These are phyloP conservation scores for Ibycter americanus DNA, from an alignment of 2,797 vertebrate species.

Conservation along the genomic window DNA sequence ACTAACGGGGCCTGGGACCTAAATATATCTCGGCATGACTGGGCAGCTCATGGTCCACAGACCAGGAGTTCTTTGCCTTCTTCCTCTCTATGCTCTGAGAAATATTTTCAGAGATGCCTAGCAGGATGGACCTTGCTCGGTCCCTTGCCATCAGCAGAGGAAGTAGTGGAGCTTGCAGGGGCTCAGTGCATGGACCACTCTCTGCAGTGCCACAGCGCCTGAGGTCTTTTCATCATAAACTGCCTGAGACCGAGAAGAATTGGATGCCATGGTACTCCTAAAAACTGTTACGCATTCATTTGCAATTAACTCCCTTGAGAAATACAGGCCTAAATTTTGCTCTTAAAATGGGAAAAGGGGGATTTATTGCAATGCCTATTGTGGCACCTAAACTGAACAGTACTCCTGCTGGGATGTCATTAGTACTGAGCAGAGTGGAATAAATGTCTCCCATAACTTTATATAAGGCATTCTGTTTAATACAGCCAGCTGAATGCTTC, in stretches of 20 bases:
- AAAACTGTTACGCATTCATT: not conserved
- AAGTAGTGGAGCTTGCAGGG: not conserved
- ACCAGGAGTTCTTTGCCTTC: not conserved
- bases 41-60: not conserved
- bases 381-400: not conserved
- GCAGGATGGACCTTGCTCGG: not conserved
- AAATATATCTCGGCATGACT: not conserved
- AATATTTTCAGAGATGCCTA: not conserved
- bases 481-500: not conserved
- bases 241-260: not conserved
- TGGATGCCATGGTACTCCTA: not conserved
- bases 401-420: not conserved
- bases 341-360: not conserved
- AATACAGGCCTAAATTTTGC: not conserved
- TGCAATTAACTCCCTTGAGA: not conserved
- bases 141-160: not conserved
- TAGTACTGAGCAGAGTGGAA: not conserved
- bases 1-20: not conserved
- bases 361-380: not conserved
- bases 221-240: not conserved
- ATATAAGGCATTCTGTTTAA: not conserved
- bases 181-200: not conserved
- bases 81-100: not conserved
- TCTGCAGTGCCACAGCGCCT: not conserved
- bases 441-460: not conserved